A percentile compares a stretch with the other conserved stretches of the same genome.
phyloP scores from a whole-genome alignment of 2,113 vertebrate genomes.

The Garra rufa region DNA sequence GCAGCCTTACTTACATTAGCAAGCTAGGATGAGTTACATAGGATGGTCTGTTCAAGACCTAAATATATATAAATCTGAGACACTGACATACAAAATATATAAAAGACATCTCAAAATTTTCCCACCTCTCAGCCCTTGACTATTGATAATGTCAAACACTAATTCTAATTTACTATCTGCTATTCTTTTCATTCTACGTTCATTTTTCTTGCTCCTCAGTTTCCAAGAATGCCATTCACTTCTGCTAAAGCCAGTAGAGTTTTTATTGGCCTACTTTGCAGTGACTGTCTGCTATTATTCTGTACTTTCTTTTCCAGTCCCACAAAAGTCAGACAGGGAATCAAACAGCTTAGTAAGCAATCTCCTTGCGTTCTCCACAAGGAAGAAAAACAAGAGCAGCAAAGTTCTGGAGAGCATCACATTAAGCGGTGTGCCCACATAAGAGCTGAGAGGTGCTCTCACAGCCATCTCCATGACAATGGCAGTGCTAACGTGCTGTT shows the following conservation, averaged over 20 bases:
- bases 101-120: not conserved
- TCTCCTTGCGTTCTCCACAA: constrained; percentile 26
- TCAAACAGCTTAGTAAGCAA: not conserved
- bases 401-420: constrained; percentile 1
- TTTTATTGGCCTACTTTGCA: not conserved
- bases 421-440: constrained; percentile 37
- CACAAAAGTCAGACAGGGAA: not conserved
- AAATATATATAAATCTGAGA: too few relatives aligned
- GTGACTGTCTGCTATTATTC: not conserved
- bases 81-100: too few relatives aligned
- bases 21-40: not conserved
- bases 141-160: not conserved
- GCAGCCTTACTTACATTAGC: not conserved
- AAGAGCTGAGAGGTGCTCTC: constrained; percentile 26
- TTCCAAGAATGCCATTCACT: not conserved
- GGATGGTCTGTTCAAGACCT: not conserved
- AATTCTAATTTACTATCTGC: not conserved
- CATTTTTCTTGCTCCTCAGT: not conserved
- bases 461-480: constrained; percentile 47
- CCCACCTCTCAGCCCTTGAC: not conserved
- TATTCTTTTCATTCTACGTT: not conserved
- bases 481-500: constrained; percentile 44
- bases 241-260: not conserved
- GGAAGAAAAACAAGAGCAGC: constrained; percentile 34
- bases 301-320: not conserved